Conservation (phyloP, 2,113 vertebrate genomes). For the Pampusana beccarii region DNA sequence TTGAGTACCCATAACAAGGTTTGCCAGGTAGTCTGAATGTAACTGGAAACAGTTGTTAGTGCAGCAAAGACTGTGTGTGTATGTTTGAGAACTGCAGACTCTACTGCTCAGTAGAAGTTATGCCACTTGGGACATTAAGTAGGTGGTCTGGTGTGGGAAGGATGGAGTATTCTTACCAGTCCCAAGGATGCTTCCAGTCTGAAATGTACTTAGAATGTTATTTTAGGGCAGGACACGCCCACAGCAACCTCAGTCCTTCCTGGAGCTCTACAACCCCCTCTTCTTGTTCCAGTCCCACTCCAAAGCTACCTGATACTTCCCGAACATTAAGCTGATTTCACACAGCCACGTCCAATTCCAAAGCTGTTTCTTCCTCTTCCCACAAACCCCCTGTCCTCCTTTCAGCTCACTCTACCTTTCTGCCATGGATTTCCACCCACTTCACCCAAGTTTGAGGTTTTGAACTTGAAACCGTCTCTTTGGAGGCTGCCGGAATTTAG, state of each 20-base stretch:
- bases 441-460: neutral
- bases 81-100: neutral
- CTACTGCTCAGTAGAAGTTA: neutral
- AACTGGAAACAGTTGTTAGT: neutral
- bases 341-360: neutral
- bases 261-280: neutral
- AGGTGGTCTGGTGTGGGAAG: neutral
- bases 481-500: neutral
- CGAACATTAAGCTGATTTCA: neutral
- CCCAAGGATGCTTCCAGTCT: neutral
- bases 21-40: neutral
- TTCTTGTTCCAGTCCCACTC: neutral
- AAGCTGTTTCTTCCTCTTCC: neutral
- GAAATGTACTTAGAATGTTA: neutral
- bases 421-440: neutral
- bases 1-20: neutral
- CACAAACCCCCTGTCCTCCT: neutral
- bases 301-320: neutral
- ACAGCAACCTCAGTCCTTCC: neutral
- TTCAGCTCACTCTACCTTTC: neutral
- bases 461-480: neutral
- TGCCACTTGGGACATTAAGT: neutral
- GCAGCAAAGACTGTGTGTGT: neutral
- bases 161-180: neutral
- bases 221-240: neutral